Evolutionary conservation across 2,113 vertebrate species (phyloP).

Genomic region (Anhinga rufa): DNA sequence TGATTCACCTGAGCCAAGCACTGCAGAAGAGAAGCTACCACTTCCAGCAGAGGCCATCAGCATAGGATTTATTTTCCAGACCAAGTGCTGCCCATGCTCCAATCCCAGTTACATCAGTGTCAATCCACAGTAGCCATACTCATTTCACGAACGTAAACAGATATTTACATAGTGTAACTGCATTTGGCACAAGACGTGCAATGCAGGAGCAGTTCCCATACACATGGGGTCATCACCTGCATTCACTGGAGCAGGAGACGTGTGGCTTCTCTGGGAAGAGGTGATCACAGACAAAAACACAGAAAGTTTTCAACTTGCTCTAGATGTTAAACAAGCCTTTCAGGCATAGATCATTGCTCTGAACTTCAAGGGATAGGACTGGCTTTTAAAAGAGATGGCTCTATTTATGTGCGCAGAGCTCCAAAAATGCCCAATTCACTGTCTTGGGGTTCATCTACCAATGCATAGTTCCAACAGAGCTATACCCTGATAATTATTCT

Average conservation of each 20-base stretch:
- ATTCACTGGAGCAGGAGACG: neutral
- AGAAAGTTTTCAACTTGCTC: neutral
- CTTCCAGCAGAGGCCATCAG: neutral
- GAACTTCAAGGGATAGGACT: neutral
- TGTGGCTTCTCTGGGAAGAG: neutral
- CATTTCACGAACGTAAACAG: neutral
- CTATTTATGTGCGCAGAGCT: neutral
- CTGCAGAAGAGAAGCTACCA: neutral
- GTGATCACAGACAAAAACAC: rapidly evolving
- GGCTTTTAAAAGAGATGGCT: neutral
- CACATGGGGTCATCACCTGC: rapidly evolving
- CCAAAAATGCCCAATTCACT: neutral
- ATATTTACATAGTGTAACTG: neutral
- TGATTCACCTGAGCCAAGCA: neutral
- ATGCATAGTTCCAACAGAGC: neutral
- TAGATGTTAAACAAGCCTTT: neutral
- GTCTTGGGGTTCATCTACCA: neutral
- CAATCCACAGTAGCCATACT: neutral
- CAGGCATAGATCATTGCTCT: neutral
- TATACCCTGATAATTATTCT: neutral
- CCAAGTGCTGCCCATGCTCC: neutral
- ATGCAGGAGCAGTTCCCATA: neutral
- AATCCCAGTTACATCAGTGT: neutral
- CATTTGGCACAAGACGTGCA: neutral
- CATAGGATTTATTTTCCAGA: neutral